phyloP scores from a whole-genome alignment of 2,113 vertebrate species.

The human region DNA sequence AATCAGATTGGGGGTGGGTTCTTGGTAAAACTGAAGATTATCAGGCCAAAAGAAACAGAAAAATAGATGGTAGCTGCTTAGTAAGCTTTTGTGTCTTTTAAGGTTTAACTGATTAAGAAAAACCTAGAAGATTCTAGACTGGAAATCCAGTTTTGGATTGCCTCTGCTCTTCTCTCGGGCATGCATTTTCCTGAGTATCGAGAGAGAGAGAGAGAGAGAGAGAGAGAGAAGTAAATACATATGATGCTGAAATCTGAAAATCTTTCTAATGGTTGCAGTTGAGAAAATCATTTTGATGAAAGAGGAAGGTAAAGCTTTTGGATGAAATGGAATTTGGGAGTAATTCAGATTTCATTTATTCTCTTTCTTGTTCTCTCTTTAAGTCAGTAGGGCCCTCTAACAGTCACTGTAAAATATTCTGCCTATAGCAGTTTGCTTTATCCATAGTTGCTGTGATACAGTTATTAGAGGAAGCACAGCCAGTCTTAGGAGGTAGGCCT shows the following conservation, averaged over 20 bases:
- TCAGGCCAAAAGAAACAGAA: background rate
- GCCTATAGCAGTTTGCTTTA: background rate
- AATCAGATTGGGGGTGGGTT: background rate
- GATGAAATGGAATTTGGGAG: background rate
- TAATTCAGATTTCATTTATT: slow-evolving; percentile 6
- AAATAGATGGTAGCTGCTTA: background rate
- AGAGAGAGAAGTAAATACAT: background rate
- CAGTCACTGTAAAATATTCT: background rate
- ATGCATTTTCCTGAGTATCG: background rate
- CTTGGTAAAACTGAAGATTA: background rate
- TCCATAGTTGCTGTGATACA: background rate
- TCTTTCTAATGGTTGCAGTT: background rate
- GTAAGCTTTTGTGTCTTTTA: background rate
- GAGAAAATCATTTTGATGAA: slow-evolving; percentile 7
- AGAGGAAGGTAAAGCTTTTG: background rate
- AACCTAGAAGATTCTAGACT: background rate
- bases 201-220: background rate
- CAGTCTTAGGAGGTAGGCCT: background rate
- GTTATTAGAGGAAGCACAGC: background rate
- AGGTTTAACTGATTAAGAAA: background rate
- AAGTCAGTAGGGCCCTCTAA: background rate
- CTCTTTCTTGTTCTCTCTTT: background rate
- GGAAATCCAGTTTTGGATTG: background rate
- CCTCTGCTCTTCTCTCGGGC: background rate
- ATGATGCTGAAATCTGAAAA: background rate